Evolutionary conservation across 2,113 vertebrate species (phyloP), one percentile per base, ranked within the genome.

Genomic region (Trematocara macrostoma): DNA sequence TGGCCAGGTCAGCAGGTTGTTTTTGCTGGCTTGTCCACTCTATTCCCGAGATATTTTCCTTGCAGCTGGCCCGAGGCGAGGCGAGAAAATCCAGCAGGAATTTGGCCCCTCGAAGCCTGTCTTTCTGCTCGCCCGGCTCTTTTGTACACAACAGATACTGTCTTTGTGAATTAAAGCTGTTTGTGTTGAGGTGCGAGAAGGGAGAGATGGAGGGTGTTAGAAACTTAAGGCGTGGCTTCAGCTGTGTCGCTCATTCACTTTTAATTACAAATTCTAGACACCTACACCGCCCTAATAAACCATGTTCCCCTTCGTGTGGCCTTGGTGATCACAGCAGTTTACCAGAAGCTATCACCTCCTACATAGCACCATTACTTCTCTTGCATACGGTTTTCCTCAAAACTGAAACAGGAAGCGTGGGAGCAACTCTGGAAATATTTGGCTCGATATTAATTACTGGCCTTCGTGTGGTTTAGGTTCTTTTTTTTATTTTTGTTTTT

Each of bases 51-150:
- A 94, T 94, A 94, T 96, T 93, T 96, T 93, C 92, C 91, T 93
- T 93, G 92, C 91, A 92, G 93, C 93, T 95, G 94, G 94, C 94
- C 94, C 5, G 89, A 94, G 94, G 94, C 93, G 69, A 95, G 92
- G 93, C 89, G 89, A 93, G 92, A 94, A 96, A 96, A 95, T 95
- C 93, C 93, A 91, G 86, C 93, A 94, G 94, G 95, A 94, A 96
- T 95, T 95, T 95, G 93, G 94, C 91, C 93, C 91, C 90, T 92
- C 69, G 79, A 92, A 85, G 91, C 93, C 89, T 83, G 92, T 95
- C 93, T 92, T 94, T 94, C 91, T 95, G 92, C 91, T 80, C 79
- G 93, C 80, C 88, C 86, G 88, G 83, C 84, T 92, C 95, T 94
- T 93, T 94, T 94, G 93, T 94, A 94, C 92, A 92, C 93, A 91